Percentiles rank a stretch among this genome's conserved stretches.
These are phyloP conservation scores for Hemicordylus capensis DNA, from an alignment of 2,113 vertebrate species.

Conservation along the genomic window DNA sequence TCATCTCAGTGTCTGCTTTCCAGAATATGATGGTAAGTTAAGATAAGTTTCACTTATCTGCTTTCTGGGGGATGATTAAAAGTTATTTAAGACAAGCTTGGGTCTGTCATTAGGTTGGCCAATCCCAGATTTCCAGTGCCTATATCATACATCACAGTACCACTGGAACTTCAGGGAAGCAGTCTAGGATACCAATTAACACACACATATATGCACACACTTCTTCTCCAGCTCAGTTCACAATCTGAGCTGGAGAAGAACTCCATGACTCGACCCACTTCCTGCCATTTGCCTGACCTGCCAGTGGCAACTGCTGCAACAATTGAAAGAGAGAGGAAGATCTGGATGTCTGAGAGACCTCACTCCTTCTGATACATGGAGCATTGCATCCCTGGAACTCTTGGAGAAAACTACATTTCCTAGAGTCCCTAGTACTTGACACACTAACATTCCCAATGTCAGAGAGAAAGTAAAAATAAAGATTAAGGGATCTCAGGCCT, in stretches of 20 bases:
- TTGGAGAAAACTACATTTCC: neutral
- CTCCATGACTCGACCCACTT: neutral
- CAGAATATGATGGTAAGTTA: conserved; percentile 78
- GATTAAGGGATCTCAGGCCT: no score
- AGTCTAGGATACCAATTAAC: neutral
- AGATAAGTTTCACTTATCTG: neutral
- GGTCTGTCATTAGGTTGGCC: neutral
- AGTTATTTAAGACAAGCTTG: neutral
- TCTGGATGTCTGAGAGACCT: neutral
- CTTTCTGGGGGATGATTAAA: neutral
- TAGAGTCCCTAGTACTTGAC: neutral
- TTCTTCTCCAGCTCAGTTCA: neutral
- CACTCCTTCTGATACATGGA: no score
- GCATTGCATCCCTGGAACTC: no score
- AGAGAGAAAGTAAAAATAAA: neutral
- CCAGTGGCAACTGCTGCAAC: neutral
- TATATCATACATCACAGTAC: neutral
- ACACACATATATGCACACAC: neutral
- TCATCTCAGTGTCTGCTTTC: conserved; percentile 78
- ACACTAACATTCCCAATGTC: neutral
- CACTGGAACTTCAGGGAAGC: neutral
- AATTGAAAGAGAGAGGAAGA: neutral
- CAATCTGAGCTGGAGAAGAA: neutral
- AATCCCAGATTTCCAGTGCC: neutral
- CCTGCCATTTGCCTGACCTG: neutral